Evolutionary conservation across 1,140 invertebrate species (phyloP).

Genomic region (Caenorhabditis inopinata): DNA sequence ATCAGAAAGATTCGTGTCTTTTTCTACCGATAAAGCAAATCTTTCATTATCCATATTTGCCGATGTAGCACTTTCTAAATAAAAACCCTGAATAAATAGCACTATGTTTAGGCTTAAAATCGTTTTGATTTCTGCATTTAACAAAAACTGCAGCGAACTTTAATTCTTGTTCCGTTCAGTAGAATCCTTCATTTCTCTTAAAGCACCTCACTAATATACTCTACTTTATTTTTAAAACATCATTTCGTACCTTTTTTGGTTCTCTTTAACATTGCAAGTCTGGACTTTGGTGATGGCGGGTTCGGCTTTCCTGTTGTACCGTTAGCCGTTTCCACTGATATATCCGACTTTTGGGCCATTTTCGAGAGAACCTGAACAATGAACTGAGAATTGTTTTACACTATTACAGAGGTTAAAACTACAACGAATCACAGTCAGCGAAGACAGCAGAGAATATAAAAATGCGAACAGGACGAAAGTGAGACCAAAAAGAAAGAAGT

Average conservation of each 20-base stretch:
- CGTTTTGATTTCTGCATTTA: too few relatives aligned
- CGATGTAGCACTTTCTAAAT: too few relatives aligned
- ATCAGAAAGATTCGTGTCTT: too few relatives aligned
- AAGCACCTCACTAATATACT: too few relatives aligned
- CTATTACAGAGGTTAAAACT: neutral
- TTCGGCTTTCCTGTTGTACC: slow-evolving; percentile 3
- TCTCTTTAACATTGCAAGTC: slow-evolving; percentile 52
- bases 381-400: neutral
- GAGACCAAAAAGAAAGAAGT: neutral
- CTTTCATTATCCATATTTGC: too few relatives aligned
- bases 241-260: slow-evolving; percentile 47
- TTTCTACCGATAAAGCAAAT: too few relatives aligned
- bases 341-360: slow-evolving; percentile 52
- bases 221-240: neutral
- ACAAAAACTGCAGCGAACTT: too few relatives aligned
- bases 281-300: slow-evolving; percentile 44
- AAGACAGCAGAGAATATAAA: neutral
- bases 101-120: too few relatives aligned
- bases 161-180: too few relatives aligned
- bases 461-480: neutral
- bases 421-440: neutral
- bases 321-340: slow-evolving; percentile 12
- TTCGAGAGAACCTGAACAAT: slow-evolving; percentile 12
- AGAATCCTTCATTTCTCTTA: too few relatives aligned
- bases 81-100: too few relatives aligned